Conservation (phyloP, 2,888 invertebrate species). For the Acleris emargana region DNA sequence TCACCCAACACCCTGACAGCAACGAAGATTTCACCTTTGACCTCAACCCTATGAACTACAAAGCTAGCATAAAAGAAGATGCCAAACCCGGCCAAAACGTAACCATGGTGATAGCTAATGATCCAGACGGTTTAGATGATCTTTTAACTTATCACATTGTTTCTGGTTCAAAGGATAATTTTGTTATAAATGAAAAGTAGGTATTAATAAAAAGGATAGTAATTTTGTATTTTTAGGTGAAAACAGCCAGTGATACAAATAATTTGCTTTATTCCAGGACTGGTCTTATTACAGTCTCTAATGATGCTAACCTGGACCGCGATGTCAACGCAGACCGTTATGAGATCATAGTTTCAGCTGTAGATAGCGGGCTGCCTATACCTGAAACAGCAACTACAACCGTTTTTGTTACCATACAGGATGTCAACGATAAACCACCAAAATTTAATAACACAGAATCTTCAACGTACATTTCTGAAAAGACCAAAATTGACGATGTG, state of each 20-base stretch:
- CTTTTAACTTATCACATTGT: slow-evolving; percentile 88
- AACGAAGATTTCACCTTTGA: slow-evolving; percentile 76
- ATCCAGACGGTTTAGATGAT: slow-evolving; percentile 90
- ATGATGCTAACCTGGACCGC: slow-evolving; percentile 88
- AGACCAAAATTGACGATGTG: slow-evolving; percentile 84
- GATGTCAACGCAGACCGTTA: slow-evolving; percentile 87
- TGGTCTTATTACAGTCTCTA: slow-evolving; percentile 88
- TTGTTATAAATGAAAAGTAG: slow-evolving; percentile 88
- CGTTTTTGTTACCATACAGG: slow-evolving; percentile 87
- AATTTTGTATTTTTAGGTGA: no score
- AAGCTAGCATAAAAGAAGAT: slow-evolving; percentile 88
- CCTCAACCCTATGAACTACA: slow-evolving; percentile 88
- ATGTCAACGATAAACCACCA: slow-evolving; percentile 93
- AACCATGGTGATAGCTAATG: slow-evolving; percentile 88
- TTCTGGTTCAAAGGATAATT: slow-evolving; percentile 90
- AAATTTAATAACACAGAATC: slow-evolving; percentile 87
- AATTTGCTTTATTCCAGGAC: slow-evolving; percentile 72
- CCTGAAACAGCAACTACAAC: slow-evolving; percentile 91
- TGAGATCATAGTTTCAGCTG: slow-evolving; percentile 88
- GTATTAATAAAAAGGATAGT: slow-evolving; percentile 40
- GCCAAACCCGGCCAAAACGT: slow-evolving; percentile 87
- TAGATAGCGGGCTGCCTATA: slow-evolving; percentile 89
- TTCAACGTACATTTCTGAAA: slow-evolving; percentile 88
- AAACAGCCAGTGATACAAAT: neutral
- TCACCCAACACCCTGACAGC: slow-evolving; percentile 61